A percentile compares a stretch with the other conserved stretches of the same genome.
Evolutionary conservation across 2,113 vertebrate genomes (phyloP).

Genomic region (Nothoprocta perdicaria): DNA sequence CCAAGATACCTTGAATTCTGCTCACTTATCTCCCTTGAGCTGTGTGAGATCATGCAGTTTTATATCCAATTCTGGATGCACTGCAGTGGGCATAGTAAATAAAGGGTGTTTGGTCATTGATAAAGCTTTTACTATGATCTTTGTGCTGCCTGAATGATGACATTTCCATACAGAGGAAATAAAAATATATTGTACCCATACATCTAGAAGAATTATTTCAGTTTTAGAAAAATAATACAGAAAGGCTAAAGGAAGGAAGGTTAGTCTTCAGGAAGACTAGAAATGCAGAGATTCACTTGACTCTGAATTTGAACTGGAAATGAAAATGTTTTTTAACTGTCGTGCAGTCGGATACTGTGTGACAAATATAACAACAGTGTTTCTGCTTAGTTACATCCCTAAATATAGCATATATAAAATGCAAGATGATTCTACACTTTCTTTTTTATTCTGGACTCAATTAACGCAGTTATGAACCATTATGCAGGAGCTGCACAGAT

Average conservation of each 20-base stretch:
- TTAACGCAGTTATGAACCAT: neutral
- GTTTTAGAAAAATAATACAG: neutral
- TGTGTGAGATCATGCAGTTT: neutral
- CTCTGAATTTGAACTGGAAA: neutral
- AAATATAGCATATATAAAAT: neutral
- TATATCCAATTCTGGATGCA: neutral
- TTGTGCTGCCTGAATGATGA: neutral
- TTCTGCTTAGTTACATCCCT: constrained; percentile 8
- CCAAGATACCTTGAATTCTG: neutral
- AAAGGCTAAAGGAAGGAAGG: neutral
- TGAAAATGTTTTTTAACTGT: neutral
- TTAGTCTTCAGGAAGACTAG: neutral
- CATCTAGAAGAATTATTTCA: neutral
- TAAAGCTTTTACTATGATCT: neutral
- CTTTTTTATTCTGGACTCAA: neutral
- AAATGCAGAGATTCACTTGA: neutral
- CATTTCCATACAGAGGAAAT: neutral
- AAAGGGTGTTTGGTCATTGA: neutral
- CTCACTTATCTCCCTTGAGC: neutral
- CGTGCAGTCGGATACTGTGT: neutral
- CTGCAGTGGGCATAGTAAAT: neutral
- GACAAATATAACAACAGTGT: neutral
- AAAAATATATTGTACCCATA: neutral
- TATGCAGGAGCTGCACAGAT: neutral
- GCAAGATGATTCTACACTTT: neutral